Base-by-base conservation (phyloP, 2,797 vertebrate genomes). In the Anguilla marmorata region DNA sequence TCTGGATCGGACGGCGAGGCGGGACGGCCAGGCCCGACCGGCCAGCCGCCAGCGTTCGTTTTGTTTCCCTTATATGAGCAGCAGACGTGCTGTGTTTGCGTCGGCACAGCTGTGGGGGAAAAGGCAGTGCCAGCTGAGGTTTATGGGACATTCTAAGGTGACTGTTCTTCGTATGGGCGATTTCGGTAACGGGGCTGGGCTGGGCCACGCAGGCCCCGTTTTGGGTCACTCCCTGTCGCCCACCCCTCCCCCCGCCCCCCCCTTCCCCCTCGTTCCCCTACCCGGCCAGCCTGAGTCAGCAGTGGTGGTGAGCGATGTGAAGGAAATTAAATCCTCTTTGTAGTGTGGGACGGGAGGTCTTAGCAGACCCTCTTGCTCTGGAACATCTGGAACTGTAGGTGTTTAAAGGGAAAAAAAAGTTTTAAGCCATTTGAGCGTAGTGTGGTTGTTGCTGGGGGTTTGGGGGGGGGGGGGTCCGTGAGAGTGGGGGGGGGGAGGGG, bases 361-460 rank as follows among this genome's bases (percentile, higher is more conserved):
- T 41, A 37, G 37, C 56, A 33, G 69, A 60, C 74, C 56, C 58
- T 83, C 76, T 50, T 14, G 48, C 56, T 52, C 37, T 66, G 12
- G 19, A 85, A 88, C 85, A 85, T 88, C 85, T 88, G 87, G 89
- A 79, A 16, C 33, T 3, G 58, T 69, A 16, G 76, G 87, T 86
- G 85, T 86, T 86, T 86, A 37, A 37, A 37, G 0, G 0, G 1
- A 37, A 37, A 37, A 60, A 52, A 69, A 80, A 85, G 83, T 60
- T 16, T 37, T 74, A 76, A 27, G 63, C 30, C 52, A 19, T 63
- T 83, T 5, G 8, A 63, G 41, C 48, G 85, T 37, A 58, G 24
- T 14, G 21, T 45, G 86, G 56, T 37, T 45, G 48, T 86, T 72
- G 58, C 27, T 0, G 50, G 24, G 24, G 16, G 9, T 7, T 54